These are phyloP conservation scores for Austrofundulus limnaeus DNA, from an alignment of 2,113 vertebrate genomes.

Conservation along the genomic window DNA sequence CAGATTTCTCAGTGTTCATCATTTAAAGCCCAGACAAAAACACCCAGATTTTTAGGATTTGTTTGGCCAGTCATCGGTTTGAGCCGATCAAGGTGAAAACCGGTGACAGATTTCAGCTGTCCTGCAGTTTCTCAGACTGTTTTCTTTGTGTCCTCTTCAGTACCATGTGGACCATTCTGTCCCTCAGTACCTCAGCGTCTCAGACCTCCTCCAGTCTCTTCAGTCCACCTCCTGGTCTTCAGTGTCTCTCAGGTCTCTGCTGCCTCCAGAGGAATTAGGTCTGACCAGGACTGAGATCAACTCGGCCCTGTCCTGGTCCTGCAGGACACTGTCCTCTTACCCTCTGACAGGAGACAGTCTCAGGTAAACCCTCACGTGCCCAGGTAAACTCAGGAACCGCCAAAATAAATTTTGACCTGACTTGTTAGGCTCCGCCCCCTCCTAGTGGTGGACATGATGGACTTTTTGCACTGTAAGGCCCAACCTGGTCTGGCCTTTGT, in stretches of 20 bases:
- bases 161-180: conserved; percentile 60
- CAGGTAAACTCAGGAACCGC: too few relatives aligned
- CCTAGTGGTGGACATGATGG: neutral
- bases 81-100: neutral
- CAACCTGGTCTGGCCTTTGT: too few relatives aligned
- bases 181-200: conserved; percentile 67
- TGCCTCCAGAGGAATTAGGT: conserved; percentile 64
- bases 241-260: conserved; percentile 71
- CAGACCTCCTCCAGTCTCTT: conserved; percentile 54
- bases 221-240: conserved; percentile 67
- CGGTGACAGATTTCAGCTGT: neutral
- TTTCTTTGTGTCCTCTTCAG: conserved; percentile 59
- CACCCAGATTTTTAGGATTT: too few relatives aligned
- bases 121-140: neutral
- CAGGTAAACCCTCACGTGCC: conserved; percentile 20
- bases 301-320: conserved; percentile 79
- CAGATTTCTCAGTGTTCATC: too few relatives aligned
- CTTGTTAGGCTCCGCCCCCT: conserved; percentile 43
- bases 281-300: conserved; percentile 78
- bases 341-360: neutral
- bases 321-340: conserved; percentile 38
- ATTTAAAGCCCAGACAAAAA: too few relatives aligned
- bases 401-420: too few relatives aligned
- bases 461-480: too few relatives aligned
- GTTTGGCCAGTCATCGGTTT: too few relatives aligned